Evolutionary conservation across 2,888 invertebrate genomes (phyloP), one percentile per base, ranked within the genome.

Genomic region (Eubasilissa splendida): DNA sequence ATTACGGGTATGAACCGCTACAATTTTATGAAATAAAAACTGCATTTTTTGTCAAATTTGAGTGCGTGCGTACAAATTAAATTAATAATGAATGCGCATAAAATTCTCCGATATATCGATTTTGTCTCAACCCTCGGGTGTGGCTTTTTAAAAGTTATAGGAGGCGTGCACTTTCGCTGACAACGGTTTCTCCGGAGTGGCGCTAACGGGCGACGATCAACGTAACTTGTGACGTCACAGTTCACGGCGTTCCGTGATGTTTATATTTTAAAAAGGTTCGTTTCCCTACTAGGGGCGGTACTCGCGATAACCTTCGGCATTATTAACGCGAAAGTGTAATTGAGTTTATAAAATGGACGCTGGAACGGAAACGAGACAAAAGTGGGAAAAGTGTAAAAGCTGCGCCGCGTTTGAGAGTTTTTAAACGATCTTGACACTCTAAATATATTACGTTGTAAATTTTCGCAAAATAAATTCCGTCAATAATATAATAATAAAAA

Each of bases 321-420:
- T 68, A 68, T 68, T 68, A 68, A 68, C 50, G 66, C 14, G 50
- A 31, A 42, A 50, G 66, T 52, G 14, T 68, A 68, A 68, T 68
- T 68, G 66, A 68, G 66, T 68, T 68, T 68, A 50, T 68, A 68
- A 68, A 52, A 12, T 10, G 52, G 50, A 22, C 66, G 50, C 42
- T 14, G 10, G 63, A 31, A 8, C 22, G 1, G 31, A 14, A 9
- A 10, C 22, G 3, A 5, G 22, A 33, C 7, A 33, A 11, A 63
- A 31, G 10, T 31, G 11, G 63, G 3, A 63, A 33, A 63, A 63
- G 11, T 63, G 63, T 5, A 63, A 63, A 63, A 31, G 33, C 33
- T 12, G 12, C 63, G 12, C 4, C 4, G 60, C 22, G n/a, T n/a
- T 31, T 9, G 60, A 22, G 33, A 63, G 33, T 31, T 22, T 63